Evolutionary conservation across 1,140 invertebrate species (phyloP).

Genomic region (Acyrthosiphon pisum): DNA sequence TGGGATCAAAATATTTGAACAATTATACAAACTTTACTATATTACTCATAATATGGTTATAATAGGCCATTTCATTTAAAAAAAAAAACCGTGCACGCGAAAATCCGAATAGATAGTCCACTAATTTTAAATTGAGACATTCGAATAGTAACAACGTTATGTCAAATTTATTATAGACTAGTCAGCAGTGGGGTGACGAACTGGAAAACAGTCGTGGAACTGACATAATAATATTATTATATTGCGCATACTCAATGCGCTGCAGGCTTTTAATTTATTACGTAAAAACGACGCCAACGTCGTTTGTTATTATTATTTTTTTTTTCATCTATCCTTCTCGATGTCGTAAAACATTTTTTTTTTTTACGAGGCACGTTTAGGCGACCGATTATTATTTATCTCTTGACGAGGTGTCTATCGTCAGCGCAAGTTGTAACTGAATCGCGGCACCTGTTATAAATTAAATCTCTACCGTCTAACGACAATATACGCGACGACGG

Average conservation of each 20-base stretch:
- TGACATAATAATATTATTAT: background rate
- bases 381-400: background rate
- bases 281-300: background rate
- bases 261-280: background rate
- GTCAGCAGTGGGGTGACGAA: background rate
- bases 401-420: background rate
- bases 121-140: no score
- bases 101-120: no score
- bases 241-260: background rate
- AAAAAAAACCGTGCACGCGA: no score
- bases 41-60: no score
- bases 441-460: background rate
- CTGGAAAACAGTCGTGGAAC: background rate
- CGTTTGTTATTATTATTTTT: background rate
- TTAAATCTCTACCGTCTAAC: background rate
- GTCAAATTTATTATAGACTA: no score
- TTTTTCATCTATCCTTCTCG: background rate
- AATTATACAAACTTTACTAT: no score
- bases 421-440: background rate
- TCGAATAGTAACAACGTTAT: no score
- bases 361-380: background rate
- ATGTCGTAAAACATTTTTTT: background rate
- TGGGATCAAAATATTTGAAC: no score
- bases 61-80: no score
- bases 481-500: no score